These are phyloP conservation scores for Pteruthius melanotis DNA, from an alignment of 2,113 vertebrate genomes.

Conservation along the genomic window DNA sequence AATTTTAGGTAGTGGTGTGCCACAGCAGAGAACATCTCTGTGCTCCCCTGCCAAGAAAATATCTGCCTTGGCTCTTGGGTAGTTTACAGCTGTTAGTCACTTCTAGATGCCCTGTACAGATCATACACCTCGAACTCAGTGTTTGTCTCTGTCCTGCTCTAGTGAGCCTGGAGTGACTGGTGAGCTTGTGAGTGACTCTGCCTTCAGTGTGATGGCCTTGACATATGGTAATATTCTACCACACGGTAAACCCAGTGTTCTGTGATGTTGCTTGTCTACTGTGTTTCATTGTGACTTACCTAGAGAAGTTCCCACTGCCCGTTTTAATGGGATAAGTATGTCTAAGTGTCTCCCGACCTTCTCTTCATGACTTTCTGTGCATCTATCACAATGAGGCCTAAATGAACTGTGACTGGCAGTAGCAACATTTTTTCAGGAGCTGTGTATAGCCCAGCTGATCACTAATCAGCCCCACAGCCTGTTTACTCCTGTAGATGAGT, in stretches of 20 bases:
- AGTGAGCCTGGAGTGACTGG: background rate
- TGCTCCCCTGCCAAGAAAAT: background rate
- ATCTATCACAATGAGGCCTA: background rate
- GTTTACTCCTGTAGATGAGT: background rate
- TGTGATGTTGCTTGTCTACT: background rate
- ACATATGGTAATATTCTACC: background rate
- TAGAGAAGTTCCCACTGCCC: background rate
- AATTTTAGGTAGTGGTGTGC: background rate
- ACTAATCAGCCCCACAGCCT: background rate
- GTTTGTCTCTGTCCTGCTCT: background rate
- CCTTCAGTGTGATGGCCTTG: background rate
- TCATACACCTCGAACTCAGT: background rate
- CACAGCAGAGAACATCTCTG: background rate
- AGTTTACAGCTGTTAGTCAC: background rate
- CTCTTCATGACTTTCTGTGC: background rate
- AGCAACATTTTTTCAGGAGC: background rate
- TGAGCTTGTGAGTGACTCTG: background rate
- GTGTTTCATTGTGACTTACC: background rate
- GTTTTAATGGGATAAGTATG: background rate
- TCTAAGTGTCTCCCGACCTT: background rate
- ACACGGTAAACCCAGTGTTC: background rate
- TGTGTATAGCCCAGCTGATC: background rate
- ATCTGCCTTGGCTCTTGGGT: background rate
- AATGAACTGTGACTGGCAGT: conserved; percentile 24
- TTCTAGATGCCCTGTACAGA: background rate